phyloP scores from a whole-genome alignment of 1,140 invertebrate genomes.

The Chymomyza costata region DNA sequence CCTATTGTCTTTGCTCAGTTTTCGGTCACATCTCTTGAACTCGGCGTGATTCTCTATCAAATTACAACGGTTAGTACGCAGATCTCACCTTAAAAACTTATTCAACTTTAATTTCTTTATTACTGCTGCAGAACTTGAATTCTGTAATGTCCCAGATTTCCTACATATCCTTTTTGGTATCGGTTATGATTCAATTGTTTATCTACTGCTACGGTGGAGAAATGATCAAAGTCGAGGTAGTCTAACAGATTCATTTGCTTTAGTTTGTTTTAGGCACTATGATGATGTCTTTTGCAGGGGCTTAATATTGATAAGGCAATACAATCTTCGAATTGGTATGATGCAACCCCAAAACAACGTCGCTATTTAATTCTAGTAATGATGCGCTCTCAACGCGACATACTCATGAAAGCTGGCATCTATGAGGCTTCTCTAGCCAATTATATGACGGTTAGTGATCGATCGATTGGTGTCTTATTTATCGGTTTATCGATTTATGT shows the following conservation, averaged over 20 bases:
- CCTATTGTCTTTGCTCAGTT: constrained; percentile 66
- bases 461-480: too few relatives aligned
- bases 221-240: constrained; percentile 62
- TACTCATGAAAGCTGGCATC: constrained; percentile 64
- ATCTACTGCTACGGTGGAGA: constrained; percentile 70
- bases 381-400: constrained; percentile 50
- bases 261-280: neutral
- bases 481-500: too few relatives aligned
- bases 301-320: constrained; percentile 50
- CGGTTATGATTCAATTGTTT: constrained; percentile 64
- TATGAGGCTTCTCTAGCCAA: constrained; percentile 67
- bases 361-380: constrained; percentile 47
- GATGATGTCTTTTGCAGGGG: constrained; percentile 37
- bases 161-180: constrained; percentile 51
- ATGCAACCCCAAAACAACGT: constrained; percentile 39
- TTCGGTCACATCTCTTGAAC: constrained; percentile 63
- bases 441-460: constrained; percentile 58
- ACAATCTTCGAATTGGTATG: constrained; percentile 51
- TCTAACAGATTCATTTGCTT: too few relatives aligned
- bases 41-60: constrained; percentile 70
- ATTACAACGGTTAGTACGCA: constrained; percentile 44
- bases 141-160: constrained; percentile 45
- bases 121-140: constrained; percentile 43
- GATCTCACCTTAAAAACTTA: neutral
- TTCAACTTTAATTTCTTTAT: neutral